A percentile compares a stretch with the other conserved stretches of the same genome.
Conservation (phyloP, 1,140 invertebrate genomes). For the Macrosteles quadrilineatus region DNA sequence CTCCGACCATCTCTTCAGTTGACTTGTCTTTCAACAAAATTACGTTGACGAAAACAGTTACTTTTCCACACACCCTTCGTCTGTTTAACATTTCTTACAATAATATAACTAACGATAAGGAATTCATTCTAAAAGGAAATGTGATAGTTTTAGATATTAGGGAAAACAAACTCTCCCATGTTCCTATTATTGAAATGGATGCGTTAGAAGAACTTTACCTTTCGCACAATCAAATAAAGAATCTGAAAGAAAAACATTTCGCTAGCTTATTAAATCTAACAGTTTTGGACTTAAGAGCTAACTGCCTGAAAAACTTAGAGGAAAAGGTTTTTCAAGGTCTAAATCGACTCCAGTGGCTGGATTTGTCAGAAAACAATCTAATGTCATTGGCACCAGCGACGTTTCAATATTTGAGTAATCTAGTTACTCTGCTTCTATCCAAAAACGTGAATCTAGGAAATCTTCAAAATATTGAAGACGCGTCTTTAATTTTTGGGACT, state of each 20-base stretch:
- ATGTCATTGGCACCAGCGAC: slow-evolving; percentile 52
- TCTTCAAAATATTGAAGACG: slow-evolving; percentile 32
- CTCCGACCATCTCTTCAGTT: background rate
- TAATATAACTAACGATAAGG: slow-evolving; percentile 2
- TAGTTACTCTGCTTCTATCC: slow-evolving; percentile 69
- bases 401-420: slow-evolving; percentile 53
- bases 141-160: slow-evolving; percentile 20
- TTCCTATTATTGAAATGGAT: background rate
- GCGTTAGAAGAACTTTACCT: slow-evolving; percentile 47
- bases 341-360: slow-evolving; percentile 61
- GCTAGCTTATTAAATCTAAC: slow-evolving; percentile 50
- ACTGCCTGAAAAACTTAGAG: slow-evolving; percentile 61
- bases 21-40: slow-evolving; percentile 6
- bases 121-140: slow-evolving; percentile 5
- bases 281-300: slow-evolving; percentile 63
- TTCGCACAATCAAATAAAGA: slow-evolving; percentile 53
- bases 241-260: slow-evolving; percentile 55
- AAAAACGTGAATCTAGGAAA: slow-evolving; percentile 38
- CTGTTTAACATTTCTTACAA: slow-evolving; percentile 13
- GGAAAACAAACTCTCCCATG: slow-evolving; percentile 1
- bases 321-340: slow-evolving; percentile 59
- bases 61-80: background rate
- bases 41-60: background rate
- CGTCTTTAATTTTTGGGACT: slow-evolving; percentile 45
- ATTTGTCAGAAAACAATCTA: slow-evolving; percentile 52